Conservation (phyloP, 2,113 vertebrate genomes). For the Phaethon lepturus region DNA sequence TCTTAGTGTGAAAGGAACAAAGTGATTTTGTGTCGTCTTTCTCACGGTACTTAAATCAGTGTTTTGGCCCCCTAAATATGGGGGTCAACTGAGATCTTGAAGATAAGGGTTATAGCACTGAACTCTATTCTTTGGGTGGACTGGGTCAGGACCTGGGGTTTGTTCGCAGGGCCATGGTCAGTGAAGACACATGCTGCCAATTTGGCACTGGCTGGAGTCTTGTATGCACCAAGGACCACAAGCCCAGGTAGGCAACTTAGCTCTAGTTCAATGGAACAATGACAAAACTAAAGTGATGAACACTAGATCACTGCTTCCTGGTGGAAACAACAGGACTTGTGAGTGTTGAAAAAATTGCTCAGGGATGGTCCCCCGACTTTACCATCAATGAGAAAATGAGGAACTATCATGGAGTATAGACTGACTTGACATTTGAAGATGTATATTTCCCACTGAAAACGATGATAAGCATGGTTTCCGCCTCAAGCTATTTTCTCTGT, state of each 20-base stretch:
- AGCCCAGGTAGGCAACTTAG: neutral
- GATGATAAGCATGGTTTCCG: neutral
- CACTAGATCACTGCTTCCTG: neutral
- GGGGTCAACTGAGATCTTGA: neutral
- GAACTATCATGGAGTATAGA: neutral
- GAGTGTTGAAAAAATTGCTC: neutral
- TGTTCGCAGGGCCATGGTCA: too few species aligned
- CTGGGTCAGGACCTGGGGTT: too few species aligned
- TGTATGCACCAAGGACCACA: neutral
- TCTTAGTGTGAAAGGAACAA: neutral
- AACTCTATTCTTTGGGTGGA: too few species aligned
- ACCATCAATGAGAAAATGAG: neutral
- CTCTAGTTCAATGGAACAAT: neutral
- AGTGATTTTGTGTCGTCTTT: neutral
- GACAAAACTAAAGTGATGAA: neutral
- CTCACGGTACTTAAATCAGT: neutral
- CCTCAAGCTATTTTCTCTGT: neutral
- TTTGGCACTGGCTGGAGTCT: neutral
- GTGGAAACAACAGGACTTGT: neutral
- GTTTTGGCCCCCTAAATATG: neutral
- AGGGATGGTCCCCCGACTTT: fast-evolving
- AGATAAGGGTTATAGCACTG: too few species aligned
- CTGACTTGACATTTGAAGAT: neutral
- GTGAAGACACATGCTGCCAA: fast-evolving
- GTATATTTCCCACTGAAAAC: neutral